These are phyloP conservation scores for Tinea trinotella DNA, from an alignment of 2,888 invertebrate genomes.

Conservation along the genomic window DNA sequence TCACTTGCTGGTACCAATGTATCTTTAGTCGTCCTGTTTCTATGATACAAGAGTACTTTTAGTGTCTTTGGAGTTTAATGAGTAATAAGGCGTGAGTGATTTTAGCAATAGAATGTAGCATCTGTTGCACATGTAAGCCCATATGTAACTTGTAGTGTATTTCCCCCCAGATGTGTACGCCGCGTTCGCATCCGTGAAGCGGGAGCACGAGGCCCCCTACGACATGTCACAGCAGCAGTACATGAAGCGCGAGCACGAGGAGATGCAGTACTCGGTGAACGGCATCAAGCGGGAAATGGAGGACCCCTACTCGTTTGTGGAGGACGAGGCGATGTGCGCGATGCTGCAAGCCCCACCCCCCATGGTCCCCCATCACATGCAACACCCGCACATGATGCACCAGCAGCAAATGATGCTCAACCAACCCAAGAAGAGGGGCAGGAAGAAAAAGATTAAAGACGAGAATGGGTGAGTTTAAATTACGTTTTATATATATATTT, in stretches of 20 bases:
- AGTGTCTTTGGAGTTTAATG: too few species aligned
- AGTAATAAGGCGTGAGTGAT: too few species aligned
- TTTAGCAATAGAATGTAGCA: too few species aligned
- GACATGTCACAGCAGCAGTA: conserved; percentile 46
- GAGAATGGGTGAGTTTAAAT: conserved; percentile 74
- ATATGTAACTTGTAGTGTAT: too few species aligned
- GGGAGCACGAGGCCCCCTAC: conserved; percentile 58
- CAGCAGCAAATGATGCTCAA: conserved; percentile 62
- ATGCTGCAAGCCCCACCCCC: conserved; percentile 48
- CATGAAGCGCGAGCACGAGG: conserved; percentile 44
- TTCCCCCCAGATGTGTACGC: conserved; percentile 12
- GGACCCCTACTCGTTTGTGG: conserved; percentile 90
- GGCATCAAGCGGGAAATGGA: conserved; percentile 76
- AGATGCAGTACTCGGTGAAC: conserved; percentile 35
- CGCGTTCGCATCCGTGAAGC: conserved; percentile 27
- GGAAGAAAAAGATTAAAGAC: conserved; percentile 87
- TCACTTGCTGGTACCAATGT: too few species aligned
- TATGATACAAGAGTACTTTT: too few species aligned
- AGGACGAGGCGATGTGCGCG: conserved; percentile 79
- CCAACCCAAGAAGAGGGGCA: conserved; percentile 85
- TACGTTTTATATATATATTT: too few species aligned
- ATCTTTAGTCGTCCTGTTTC: too few species aligned
- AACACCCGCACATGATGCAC: conserved; percentile 43
- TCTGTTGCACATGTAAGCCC: too few species aligned
- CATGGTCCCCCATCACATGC: conserved; percentile 22